phyloP scores from a whole-genome alignment of 2,113 vertebrate species.

The Polyodon spathula region DNA sequence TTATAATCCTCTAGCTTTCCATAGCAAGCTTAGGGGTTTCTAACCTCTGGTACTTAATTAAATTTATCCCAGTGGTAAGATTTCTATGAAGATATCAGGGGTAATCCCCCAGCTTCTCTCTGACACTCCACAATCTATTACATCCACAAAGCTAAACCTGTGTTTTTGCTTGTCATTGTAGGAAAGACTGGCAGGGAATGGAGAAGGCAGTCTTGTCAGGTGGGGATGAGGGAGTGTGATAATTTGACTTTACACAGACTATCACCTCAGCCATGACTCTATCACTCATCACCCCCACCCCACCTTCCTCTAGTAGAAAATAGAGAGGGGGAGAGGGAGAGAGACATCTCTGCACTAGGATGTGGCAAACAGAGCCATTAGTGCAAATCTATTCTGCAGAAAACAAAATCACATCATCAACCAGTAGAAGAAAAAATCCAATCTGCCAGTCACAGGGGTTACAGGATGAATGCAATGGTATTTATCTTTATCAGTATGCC shows the following conservation, averaged over 20 bases:
- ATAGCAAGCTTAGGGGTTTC: too few species aligned
- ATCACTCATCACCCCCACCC: slow-evolving; percentile 13
- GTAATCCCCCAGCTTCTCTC: too few species aligned
- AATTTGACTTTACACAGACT: slow-evolving; percentile 15
- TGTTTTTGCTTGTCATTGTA: too few species aligned
- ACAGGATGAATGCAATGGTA: slow-evolving; percentile 49
- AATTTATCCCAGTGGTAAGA: too few species aligned
- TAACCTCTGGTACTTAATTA: too few species aligned
- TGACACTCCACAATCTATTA: too few species aligned
- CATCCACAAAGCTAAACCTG: too few species aligned
- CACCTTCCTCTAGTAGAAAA: slow-evolving; percentile 16
- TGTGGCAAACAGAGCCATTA: slow-evolving; percentile 70
- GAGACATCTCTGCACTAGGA: slow-evolving; percentile 26
- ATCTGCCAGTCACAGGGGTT: slow-evolving; percentile 47
- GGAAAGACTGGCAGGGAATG: too few species aligned
- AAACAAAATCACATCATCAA: slow-evolving; percentile 74
- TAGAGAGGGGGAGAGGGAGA: slow-evolving; percentile 17
- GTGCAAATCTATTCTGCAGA: slow-evolving; percentile 69
- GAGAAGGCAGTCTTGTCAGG: too few species aligned
- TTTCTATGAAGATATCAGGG: too few species aligned
- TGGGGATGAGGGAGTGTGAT: neutral
- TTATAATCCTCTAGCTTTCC: too few species aligned
- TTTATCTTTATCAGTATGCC: slow-evolving; percentile 68
- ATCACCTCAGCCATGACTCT: neutral
- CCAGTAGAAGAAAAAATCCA: slow-evolving; percentile 67